Evolutionary conservation across 2,113 vertebrate genomes (phyloP).

Genomic region (Cettia cetti): DNA sequence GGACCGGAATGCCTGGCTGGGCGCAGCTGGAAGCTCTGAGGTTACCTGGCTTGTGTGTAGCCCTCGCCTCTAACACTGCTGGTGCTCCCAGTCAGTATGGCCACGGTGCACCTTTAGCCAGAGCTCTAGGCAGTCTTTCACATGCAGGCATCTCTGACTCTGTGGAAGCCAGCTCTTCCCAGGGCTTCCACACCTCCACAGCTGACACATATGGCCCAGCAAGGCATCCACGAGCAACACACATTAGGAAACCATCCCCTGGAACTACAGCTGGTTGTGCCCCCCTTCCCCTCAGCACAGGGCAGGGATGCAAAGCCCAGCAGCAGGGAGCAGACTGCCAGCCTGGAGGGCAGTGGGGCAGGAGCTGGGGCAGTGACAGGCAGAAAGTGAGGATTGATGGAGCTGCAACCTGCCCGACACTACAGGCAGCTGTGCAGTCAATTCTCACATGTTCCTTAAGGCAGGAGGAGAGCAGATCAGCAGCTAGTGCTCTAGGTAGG

Average conservation of each 20-base stretch:
- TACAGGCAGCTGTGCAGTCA: not conserved
- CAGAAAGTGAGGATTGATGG: not conserved
- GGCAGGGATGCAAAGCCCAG: slow-evolving; percentile 12
- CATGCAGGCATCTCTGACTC: not conserved
- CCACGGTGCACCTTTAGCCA: not conserved
- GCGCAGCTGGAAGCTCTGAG: not conserved
- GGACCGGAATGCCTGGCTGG: not conserved
- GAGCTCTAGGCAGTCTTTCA: not conserved
- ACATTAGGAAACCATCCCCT: not conserved
- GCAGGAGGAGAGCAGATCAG: slow-evolving; percentile 24
- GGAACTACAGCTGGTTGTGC: not conserved
- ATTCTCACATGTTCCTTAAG: slow-evolving; percentile 39
- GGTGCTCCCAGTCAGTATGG: not conserved
- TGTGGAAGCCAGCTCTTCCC: not conserved
- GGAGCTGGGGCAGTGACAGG: not conserved
- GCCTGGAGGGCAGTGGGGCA: not conserved
- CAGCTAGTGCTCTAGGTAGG: slow-evolving; percentile 2
- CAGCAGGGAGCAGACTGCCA: not conserved
- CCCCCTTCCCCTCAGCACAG: not conserved
- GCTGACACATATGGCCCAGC: not conserved
- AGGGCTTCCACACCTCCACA: not conserved
- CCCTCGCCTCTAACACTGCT: not conserved
- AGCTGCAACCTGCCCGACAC: not conserved
- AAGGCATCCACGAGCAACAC: not conserved
- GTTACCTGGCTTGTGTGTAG: not conserved